These are phyloP conservation scores for Mobula birostris DNA, from an alignment of 2,113 vertebrate genomes.

Conservation along the genomic window DNA sequence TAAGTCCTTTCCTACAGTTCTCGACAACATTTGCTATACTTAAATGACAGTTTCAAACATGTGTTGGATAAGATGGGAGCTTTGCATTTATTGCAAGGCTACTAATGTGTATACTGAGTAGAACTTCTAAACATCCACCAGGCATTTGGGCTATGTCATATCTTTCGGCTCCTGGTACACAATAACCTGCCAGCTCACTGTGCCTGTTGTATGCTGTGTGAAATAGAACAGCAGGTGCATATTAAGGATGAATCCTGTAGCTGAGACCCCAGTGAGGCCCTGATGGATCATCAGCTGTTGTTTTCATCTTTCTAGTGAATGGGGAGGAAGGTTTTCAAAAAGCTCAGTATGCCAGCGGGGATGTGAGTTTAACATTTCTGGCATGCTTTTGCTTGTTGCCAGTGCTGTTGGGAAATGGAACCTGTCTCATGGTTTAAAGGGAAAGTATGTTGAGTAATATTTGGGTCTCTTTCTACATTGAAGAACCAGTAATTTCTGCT, in stretches of 20 bases:
- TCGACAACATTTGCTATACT: conserved; percentile 47
- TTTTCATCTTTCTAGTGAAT: conserved; percentile 53
- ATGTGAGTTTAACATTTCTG: conserved; percentile 57
- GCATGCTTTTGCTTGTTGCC: conserved; percentile 48
- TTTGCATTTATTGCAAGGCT: conserved; percentile 52
- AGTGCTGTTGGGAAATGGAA: not conserved
- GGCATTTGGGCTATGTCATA: conserved; percentile 52
- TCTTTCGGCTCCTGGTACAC: conserved; percentile 53
- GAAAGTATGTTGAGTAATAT: not conserved
- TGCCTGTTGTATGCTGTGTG: conserved; percentile 50
- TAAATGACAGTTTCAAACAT: conserved; percentile 62
- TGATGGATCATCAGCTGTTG: conserved; percentile 58
- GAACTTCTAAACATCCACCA: conserved; percentile 45
- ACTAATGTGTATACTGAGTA: conserved; percentile 53
- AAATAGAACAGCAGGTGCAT: conserved; percentile 55
- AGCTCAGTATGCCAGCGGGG: conserved; percentile 42
- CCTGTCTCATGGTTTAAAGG: not conserved
- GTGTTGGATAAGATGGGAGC: conserved; percentile 45
- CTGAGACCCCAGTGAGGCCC: conserved; percentile 48
- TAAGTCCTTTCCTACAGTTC: not conserved
- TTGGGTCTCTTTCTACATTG: not conserved
- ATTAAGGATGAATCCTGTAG: conserved; percentile 45
- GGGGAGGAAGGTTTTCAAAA: conserved; percentile 45
- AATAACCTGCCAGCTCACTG: conserved; percentile 52
- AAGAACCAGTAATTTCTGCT: not conserved